Conservation (phyloP, 23 tunicate genomes). For the Aplidium turbinatum region DNA sequence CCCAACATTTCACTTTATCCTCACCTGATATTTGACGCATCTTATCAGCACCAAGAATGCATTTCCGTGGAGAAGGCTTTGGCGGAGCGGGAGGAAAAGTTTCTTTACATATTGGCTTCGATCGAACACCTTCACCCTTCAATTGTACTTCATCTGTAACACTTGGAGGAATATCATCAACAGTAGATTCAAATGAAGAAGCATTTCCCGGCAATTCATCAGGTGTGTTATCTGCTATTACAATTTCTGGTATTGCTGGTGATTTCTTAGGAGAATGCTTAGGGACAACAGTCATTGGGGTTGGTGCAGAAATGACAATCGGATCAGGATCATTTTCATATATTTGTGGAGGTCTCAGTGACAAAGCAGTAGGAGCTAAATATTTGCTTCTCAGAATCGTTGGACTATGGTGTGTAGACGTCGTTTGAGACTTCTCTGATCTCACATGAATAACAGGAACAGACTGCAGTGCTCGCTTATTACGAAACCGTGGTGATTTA, state of each 20-base stretch:
- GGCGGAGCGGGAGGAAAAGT: not conserved
- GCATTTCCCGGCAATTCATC: constrained; percentile 13
- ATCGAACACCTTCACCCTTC: constrained; percentile 6
- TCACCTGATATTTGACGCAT: constrained; percentile 14
- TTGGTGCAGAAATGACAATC: constrained; percentile 30
- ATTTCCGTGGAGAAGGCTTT: not conserved
- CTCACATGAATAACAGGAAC: constrained; percentile 44
- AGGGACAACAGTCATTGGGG: constrained; percentile 26
- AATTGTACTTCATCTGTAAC: not conserved
- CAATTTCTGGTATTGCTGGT: not conserved
- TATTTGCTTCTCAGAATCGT: constrained; percentile 1
- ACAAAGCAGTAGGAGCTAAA: constrained; percentile 57
- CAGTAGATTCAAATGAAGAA: not conserved
- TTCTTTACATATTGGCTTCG: not conserved
- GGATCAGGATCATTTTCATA: constrained; percentile 47
- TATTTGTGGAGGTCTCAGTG: constrained; percentile 77
- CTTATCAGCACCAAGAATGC: constrained; percentile 24
- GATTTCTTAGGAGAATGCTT: constrained; percentile 11
- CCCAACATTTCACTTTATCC: constrained; percentile 46
- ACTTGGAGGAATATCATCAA: not conserved
- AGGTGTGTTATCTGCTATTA: not conserved
- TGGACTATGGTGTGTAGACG: not conserved
- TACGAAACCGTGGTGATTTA: constrained; percentile 75
- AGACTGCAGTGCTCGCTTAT: constrained; percentile 67
- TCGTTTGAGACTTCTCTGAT: constrained; percentile 62